Conservation (phyloP, 30 jellyfish, hydroid and myxozoan genomes). For the Aurelia sp. region DNA sequence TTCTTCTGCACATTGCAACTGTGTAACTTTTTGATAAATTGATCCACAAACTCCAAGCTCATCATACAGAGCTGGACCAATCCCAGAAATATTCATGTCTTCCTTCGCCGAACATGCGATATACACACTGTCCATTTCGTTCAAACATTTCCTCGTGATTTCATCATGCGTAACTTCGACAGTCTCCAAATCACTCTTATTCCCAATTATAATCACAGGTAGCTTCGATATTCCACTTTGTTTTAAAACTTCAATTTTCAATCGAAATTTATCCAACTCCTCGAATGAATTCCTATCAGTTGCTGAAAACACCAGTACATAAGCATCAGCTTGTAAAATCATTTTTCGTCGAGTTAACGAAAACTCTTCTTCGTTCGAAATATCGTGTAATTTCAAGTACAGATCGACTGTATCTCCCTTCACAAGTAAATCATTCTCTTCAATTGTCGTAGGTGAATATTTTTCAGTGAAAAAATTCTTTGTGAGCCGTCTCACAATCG, state of each 20-base stretch:
- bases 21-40: conserved; percentile 19
- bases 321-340: conserved; percentile 47
- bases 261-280: conserved; percentile 16
- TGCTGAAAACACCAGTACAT: conserved; percentile 46
- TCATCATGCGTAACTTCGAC: conserved; percentile 12
- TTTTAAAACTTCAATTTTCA: conserved; percentile 32
- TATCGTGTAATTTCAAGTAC: conserved; percentile 30
- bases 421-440: conserved; percentile 5
- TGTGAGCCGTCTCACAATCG: conserved; percentile 33
- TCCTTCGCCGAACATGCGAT: conserved; percentile 43
- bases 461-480: neutral
- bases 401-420: conserved; percentile 6
- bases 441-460: conserved; percentile 5
- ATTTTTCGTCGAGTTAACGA: conserved; percentile 13
- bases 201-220: conserved; percentile 54
- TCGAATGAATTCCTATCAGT: conserved; percentile 45
- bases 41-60: conserved; percentile 50
- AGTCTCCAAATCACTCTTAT: conserved; percentile 25
- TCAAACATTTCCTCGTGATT: conserved; percentile 12
- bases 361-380: conserved; percentile 27
- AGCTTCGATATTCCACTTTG: conserved; percentile 1
- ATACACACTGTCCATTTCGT: conserved; percentile 49
- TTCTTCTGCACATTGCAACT: conserved; percentile 37
- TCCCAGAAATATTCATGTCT: conserved; percentile 16
- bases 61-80: conserved; percentile 20